Base-by-base conservation (phyloP, 1,140 invertebrate genomes). In the Ephestia elutella region DNA sequence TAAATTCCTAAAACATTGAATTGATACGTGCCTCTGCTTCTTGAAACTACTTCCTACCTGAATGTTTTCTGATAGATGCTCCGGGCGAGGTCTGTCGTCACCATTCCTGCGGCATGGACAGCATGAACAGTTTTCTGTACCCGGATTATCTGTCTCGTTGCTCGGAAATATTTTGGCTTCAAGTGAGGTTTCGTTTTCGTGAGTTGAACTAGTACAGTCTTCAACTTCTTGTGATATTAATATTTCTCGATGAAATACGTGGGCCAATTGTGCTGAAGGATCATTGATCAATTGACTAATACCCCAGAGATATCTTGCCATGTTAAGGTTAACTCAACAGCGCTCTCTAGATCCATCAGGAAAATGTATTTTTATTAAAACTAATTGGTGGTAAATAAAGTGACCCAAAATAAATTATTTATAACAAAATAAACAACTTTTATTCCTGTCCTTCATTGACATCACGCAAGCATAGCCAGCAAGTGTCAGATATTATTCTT, bases 231-330 rank as follows among this genome's bases (percentile, higher is more conserved):
- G 28, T 35, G 49, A 28, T 19, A 49, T 44, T 49, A 59, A 66
- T 49, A 70, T 28, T 44, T 58, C 56, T n/a, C 25, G 35, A 25
- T 61, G 60, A 51, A 72, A 49, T 25, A 56, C 53, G 28, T 54
- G 17, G 20, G 68, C 63, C 21, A 75, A 5, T n/a, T 64, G 59
- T 15, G 60, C 56, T 32, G 70, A 66, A 44, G 70, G 67, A 51
- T 72, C 64, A 60, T 70, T 68, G 5, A 66, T 59, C n/a, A 72
- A 48, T 62, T 75, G 65, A 25, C 58, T 49, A 28, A 72, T 54
- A 56, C 57, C 56, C 66, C 66, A 68, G 18, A 75, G 38, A 56
- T 70, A 61, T 25, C 59, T 56, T 13, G 62, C 49, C 70, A 72
- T 53, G 3, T 44, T 44, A 44, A 1, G 2, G 3, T 17, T 44